These are phyloP conservation scores for Poecilus cupreus DNA, from an alignment of 2,888 invertebrate species.

Conservation along the genomic window DNA sequence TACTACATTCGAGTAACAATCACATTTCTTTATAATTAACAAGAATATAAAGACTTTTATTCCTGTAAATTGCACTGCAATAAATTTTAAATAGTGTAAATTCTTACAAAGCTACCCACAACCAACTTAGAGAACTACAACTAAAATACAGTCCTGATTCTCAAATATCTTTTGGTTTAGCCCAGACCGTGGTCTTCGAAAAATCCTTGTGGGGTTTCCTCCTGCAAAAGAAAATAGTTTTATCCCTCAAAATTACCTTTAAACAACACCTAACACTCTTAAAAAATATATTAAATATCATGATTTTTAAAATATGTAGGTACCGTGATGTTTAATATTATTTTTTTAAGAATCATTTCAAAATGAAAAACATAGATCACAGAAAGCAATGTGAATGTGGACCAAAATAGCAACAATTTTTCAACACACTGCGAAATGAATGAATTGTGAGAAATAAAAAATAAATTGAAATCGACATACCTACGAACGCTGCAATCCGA, in stretches of 20 bases:
- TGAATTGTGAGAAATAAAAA: slow-evolving; percentile 35
- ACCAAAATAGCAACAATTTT: slow-evolving; percentile 52
- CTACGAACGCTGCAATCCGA: slow-evolving; percentile 44
- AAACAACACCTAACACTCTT: background rate
- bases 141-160: slow-evolving; percentile 8
- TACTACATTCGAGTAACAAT: slow-evolving; percentile 50
- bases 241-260: background rate
- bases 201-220: slow-evolving; percentile 99
- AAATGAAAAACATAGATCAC: slow-evolving; percentile 54
- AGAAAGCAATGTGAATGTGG: slow-evolving; percentile 64
- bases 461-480: slow-evolving; percentile 47
- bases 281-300: background rate
- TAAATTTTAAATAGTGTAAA: slow-evolving; percentile 14
- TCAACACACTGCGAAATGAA: slow-evolving; percentile 30
- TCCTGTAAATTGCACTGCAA: slow-evolving; percentile 54
- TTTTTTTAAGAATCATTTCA: slow-evolving; percentile 55
- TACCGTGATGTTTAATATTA: background rate
- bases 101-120: slow-evolving; percentile 55
- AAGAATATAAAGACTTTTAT: slow-evolving; percentile 51
- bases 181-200: slow-evolving; percentile 99
- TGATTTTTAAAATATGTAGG: background rate
- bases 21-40: slow-evolving; percentile 49
- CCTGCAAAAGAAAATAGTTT: slow-evolving; percentile 84
- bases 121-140: slow-evolving; percentile 21
- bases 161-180: slow-evolving; percentile 73